Conservation (phyloP, 1,140 invertebrate genomes). For the Drosophila kikkawai region DNA sequence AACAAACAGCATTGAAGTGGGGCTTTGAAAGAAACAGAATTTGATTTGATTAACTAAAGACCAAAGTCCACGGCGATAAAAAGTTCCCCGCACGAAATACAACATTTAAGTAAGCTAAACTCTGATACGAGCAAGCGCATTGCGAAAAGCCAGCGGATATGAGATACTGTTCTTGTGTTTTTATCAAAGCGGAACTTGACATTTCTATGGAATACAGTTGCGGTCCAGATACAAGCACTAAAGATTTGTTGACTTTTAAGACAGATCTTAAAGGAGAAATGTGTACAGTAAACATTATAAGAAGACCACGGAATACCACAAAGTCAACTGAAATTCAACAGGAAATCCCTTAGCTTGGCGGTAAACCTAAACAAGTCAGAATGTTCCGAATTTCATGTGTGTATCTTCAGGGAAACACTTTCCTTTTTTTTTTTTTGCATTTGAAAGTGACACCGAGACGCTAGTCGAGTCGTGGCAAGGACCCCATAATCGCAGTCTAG, state of each 20-base stretch:
- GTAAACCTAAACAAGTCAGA: neutral
- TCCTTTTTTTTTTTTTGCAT: conserved; percentile 53
- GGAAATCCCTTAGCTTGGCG: neutral
- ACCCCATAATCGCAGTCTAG: conserved; percentile 43
- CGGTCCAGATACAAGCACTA: neutral
- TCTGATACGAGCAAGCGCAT: conserved; percentile 33
- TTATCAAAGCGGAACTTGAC: conserved; percentile 19
- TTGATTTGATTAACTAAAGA: conserved; percentile 27
- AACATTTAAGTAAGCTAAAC: neutral
- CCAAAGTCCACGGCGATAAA: conserved; percentile 19
- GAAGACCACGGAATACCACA: neutral
- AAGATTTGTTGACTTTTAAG: neutral
- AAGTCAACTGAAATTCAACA: neutral
- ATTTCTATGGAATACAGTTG: conserved; percentile 1
- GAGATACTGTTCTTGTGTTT: neutral
- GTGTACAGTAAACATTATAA: neutral
- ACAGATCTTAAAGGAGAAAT: neutral
- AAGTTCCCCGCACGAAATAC: conserved; percentile 2
- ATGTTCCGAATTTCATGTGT: neutral
- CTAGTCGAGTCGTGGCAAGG: conserved; percentile 36
- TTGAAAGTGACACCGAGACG: conserved; percentile 29
- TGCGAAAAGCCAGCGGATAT: conserved; percentile 48
- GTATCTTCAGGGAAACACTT: conserved; percentile 48
- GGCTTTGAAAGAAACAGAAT: conserved; percentile 7
- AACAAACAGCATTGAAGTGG: conserved; percentile 25